Base-by-base conservation (phyloP, 2,113 vertebrate genomes). In the Hucho hucho region DNA sequence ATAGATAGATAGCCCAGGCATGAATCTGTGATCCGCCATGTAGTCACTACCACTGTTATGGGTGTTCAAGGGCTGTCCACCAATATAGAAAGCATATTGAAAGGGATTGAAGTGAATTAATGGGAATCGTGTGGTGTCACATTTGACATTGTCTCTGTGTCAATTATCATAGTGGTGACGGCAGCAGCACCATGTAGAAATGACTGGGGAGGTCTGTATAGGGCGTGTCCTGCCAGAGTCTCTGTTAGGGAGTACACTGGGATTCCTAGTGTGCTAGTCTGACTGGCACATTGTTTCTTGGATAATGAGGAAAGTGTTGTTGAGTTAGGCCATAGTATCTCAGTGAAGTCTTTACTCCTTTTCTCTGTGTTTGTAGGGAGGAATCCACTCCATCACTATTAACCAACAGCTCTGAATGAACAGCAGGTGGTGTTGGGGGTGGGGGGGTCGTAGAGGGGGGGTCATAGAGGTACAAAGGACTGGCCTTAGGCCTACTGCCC, bases 401-500 rank as follows among this genome's bases (percentile, higher is more conserved):
- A 13, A 14, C 29, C 37, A 46, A 37, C 28, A 24, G 67, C 32
- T 29, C 66, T 32, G 16, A 68, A 24, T 22, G n/a, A 47, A 20
- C 67, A 43, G 32, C 20, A 13, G 32, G 63, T 74, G 72, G 72
- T 64, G 58, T 4, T 6, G n/a, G n/a, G n/a, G 29, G 29, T 5
- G 29, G 29, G 1, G 6, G 32, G 32, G 6, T n/a, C n/a, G n/a
- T n/a, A n/a, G n/a, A 1, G 69, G 29, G 71, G 71, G 29, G 32
- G 46, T 73, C 29, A 18, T 67, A 67, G 61, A 26, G 13, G 22
- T 61, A 24, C 56, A 76, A 72, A 53, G 47, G 47, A 70, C 46
- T 72, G 69, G 32, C 68, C 67, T 70, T 16, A n/a, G 70, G 75
- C 32, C 32, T 37, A 37, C 32, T 43, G 37, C 37, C 37, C 37